Conservation (phyloP, 30 jellyfish, hydroid and myxozoan genomes). For the Turritopsis dohrnii region DNA sequence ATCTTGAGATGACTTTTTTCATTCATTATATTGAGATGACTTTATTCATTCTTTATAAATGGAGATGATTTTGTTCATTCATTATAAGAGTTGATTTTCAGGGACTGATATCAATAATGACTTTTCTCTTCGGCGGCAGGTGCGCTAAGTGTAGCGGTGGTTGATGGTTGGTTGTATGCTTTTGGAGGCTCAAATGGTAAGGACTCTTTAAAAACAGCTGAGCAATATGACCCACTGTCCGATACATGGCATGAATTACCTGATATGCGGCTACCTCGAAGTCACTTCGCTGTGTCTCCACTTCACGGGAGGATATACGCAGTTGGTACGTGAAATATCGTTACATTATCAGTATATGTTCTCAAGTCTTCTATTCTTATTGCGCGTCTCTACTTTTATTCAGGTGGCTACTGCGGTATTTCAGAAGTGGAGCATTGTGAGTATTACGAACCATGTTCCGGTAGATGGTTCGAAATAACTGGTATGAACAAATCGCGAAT, state of each 20-base stretch:
- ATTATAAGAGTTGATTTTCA: background rate
- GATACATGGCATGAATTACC: slow-evolving; percentile 66
- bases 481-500: slow-evolving; percentile 85
- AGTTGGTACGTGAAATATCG: slow-evolving; percentile 20
- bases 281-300: slow-evolving; percentile 67
- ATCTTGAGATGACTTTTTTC: too few species aligned
- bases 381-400: background rate
- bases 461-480: slow-evolving; percentile 60
- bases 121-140: slow-evolving; percentile 28
- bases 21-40: too few species aligned
- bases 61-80: too few species aligned
- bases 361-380: too few species aligned
- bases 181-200: slow-evolving; percentile 63
- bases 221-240: slow-evolving; percentile 63
- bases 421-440: slow-evolving; percentile 82
- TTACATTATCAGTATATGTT: background rate
- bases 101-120: background rate
- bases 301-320: slow-evolving; percentile 56
- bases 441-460: slow-evolving; percentile 49
- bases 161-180: slow-evolving; percentile 87
- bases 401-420: slow-evolving; percentile 73
- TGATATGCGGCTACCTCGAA: slow-evolving; percentile 71
- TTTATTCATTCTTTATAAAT: too few species aligned
- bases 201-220: slow-evolving; percentile 52
- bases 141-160: slow-evolving; percentile 49